Percentiles rank a stretch among this genome's conserved stretches.
These are phyloP conservation scores for Parnassius smintheus DNA, from an alignment of 2,888 invertebrate genomes.

Conservation along the genomic window DNA sequence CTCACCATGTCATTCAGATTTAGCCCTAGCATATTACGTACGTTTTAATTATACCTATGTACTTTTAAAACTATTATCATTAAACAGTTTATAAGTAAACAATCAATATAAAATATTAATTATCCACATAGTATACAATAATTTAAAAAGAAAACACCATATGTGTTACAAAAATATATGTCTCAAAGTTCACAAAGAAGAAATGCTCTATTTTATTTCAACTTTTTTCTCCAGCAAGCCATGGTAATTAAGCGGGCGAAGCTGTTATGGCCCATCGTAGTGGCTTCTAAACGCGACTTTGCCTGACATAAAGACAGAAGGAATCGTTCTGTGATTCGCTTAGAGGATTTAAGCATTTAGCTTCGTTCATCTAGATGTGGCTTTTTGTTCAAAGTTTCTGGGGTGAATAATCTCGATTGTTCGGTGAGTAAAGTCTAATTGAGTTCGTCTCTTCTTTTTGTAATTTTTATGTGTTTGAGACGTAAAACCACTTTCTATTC, in stretches of 20 bases:
- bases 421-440: constrained; percentile 6
- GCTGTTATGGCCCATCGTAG: constrained; percentile 49
- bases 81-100: no score
- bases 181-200: constrained; percentile 48
- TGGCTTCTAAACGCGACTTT: constrained; percentile 50
- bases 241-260: constrained; percentile 64
- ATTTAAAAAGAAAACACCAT: no score
- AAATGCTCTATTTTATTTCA: constrained; percentile 47
- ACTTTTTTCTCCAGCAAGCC: constrained; percentile 57
- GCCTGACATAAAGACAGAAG: constrained; percentile 51
- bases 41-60: no score
- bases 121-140: no score
- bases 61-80: no score
- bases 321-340: constrained; percentile 44
- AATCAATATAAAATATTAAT: no score
- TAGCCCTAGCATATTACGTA: no score
- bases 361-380: constrained; percentile 22
- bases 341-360: constrained; percentile 33
- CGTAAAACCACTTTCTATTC: no score
- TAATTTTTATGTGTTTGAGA: no score
- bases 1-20: no score
- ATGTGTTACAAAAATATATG: constrained; percentile 33
- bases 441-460: no score
- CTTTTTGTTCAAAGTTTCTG: constrained; percentile 37
- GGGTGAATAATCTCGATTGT: constrained; percentile 29